Evolutionary conservation across 2,113 vertebrate species (phyloP).

Genomic region (Phoxinus phoxinus): DNA sequence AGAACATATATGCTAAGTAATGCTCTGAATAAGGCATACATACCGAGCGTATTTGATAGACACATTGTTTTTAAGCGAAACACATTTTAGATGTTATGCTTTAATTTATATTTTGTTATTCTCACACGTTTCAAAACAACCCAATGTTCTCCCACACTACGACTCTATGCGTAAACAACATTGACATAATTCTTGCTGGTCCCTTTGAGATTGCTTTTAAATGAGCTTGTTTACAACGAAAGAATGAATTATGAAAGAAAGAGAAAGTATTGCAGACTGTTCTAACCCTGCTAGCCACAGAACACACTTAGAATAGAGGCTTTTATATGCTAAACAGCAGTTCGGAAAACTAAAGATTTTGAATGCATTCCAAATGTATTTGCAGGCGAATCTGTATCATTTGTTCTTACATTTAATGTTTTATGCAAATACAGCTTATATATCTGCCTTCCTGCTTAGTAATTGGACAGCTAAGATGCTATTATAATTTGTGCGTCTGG

Average conservation of each 20-base stretch:
- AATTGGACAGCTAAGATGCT: neutral
- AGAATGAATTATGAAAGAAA: constrained; percentile 25
- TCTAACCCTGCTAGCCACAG: neutral
- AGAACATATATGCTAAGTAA: neutral
- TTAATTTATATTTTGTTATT: neutral
- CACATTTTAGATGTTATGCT: neutral
- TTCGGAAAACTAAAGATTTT: neutral
- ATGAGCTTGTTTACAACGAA: constrained; percentile 25
- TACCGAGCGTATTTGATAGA: neutral
- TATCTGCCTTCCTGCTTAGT: neutral
- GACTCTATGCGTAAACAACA: neutral
- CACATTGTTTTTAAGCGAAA: neutral
- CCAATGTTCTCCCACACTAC: neutral
- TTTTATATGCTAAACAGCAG: constrained; percentile 14
- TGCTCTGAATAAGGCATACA: neutral
- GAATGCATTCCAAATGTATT: neutral
- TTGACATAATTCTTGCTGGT: neutral
- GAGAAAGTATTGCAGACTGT: neutral
- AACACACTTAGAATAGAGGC: neutral
- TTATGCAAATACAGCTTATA: neutral
- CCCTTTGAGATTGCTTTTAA: constrained; percentile 31
- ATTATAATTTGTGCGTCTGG: neutral
- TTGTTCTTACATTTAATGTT: neutral
- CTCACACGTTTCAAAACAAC: neutral
- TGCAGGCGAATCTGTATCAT: neutral